These are phyloP conservation scores for Nesogale talazaci DNA, from an alignment of 2,113 vertebrate genomes.

Conservation along the genomic window DNA sequence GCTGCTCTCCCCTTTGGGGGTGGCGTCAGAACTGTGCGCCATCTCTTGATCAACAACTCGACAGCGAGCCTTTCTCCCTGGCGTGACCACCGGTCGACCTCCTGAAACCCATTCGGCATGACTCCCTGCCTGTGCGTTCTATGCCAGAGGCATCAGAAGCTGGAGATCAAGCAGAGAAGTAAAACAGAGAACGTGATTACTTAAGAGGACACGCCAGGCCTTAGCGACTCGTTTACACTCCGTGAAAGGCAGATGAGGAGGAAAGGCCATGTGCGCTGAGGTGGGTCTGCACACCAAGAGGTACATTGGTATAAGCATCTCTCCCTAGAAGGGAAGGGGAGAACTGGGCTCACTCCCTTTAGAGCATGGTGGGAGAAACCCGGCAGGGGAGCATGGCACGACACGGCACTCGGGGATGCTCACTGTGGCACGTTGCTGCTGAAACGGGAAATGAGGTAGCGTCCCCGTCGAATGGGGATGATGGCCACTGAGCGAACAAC, in stretches of 20 bases:
- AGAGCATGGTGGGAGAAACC: background rate
- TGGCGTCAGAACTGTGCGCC: no score
- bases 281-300: no score
- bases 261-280: background rate
- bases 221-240: background rate
- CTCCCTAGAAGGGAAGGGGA: background rate
- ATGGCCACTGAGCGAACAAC: background rate
- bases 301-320: background rate
- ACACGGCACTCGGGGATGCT: background rate
- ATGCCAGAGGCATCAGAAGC: no score
- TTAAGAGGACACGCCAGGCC: no score
- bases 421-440: background rate
- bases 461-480: background rate
- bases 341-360: background rate
- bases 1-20: no score
- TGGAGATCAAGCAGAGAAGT: no score
- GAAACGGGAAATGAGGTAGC: background rate
- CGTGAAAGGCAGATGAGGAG: background rate
- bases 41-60: no score
- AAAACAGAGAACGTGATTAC: no score
- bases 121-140: no score
- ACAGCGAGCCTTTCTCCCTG: no score
- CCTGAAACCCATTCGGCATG: no score
- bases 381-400: background rate
- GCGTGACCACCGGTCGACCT: no score